Evolutionary conservation across 2,888 invertebrate species (phyloP).

Genomic region (Caradrina kadenii): DNA sequence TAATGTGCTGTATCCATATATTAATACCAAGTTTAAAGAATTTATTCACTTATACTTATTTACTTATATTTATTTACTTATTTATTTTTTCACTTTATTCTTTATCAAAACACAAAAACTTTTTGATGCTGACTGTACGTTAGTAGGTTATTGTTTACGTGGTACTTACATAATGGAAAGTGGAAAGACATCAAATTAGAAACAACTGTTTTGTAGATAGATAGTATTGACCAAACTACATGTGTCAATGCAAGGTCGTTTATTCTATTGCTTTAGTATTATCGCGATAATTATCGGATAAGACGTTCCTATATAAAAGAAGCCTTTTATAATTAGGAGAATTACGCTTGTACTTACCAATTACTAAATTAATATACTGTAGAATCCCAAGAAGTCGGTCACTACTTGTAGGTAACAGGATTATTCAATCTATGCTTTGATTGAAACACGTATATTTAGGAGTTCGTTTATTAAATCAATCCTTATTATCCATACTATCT

Average conservation of each 20-base stretch:
- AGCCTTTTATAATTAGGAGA: background rate
- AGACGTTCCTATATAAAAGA: background rate
- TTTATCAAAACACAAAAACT: background rate
- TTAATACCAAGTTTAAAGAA: background rate
- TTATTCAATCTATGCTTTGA: no score
- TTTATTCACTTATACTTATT: no score
- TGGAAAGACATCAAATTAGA: background rate
- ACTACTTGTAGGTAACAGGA: no score
- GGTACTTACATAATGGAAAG: background rate
- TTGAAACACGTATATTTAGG: no score
- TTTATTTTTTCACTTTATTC: no score
- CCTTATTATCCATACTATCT: no score
- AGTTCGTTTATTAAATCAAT: no score
- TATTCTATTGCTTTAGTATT: background rate
- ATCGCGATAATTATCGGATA: background rate
- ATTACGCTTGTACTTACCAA: conserved; percentile 2
- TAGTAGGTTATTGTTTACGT: background rate
- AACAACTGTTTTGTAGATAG: conserved; percentile 1
- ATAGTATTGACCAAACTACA: background rate
- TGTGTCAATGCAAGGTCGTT: conserved; percentile 2
- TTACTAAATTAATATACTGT: no score
- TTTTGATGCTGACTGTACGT: background rate
- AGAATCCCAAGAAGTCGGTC: no score
- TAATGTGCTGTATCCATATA: background rate
- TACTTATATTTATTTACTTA: no score